A percentile compares a stretch with the other conserved stretches of the same genome.
Evolutionary conservation across 2,888 invertebrate species (phyloP).

Genomic region (Drosophila anomalata): DNA sequence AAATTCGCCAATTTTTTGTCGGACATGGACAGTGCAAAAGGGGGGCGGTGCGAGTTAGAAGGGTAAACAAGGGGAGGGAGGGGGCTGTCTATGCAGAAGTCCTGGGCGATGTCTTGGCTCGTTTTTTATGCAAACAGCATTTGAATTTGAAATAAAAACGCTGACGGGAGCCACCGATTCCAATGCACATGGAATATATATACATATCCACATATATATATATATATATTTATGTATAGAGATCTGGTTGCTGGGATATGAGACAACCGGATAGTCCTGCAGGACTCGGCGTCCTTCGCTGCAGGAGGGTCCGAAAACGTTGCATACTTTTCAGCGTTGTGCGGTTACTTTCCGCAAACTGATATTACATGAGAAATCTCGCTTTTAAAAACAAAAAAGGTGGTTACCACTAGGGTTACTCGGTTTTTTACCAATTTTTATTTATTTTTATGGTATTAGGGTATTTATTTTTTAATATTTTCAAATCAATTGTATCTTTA

Average conservation of each 20-base stretch:
- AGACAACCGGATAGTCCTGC: conserved; percentile 11
- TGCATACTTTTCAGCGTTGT: conserved; percentile 68
- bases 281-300: conserved; percentile 20
- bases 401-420: neutral
- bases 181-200: conserved; percentile 15
- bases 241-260: neutral
- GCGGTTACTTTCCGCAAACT: conserved; percentile 64
- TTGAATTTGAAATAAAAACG: conserved; percentile 77
- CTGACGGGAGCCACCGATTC: conserved; percentile 52
- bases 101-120: conserved; percentile 44
- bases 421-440: neutral
- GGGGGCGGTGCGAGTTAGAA: neutral
- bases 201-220: neutral
- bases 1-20: conserved; percentile 10
- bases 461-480: neutral
- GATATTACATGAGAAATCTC: conserved; percentile 61
- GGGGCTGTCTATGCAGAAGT: neutral
- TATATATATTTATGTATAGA: neutral
- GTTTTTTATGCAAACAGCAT: conserved; percentile 77
- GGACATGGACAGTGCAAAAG: conserved; percentile 14
- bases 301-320: conserved; percentile 25
- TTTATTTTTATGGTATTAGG: neutral
- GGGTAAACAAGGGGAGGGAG: neutral
- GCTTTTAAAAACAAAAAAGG: neutral
- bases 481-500: neutral